Percentiles rank a stretch among this genome's conserved stretches.
These are phyloP conservation scores for Rhagium mordax DNA, from an alignment of 2,888 invertebrate genomes.

Conservation along the genomic window DNA sequence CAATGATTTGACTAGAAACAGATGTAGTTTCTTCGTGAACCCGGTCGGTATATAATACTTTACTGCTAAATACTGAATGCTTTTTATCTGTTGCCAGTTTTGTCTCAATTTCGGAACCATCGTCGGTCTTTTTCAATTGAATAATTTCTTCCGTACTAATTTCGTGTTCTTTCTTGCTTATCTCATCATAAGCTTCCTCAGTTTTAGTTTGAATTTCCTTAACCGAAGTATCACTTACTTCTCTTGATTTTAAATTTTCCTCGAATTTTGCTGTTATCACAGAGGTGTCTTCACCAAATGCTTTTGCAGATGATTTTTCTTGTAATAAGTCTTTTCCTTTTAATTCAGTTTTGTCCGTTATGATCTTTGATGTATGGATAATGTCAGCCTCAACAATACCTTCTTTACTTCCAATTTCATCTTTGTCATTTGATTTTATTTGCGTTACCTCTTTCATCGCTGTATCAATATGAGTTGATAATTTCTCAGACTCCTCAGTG, in stretches of 20 bases:
- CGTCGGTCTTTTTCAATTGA: conserved; percentile 57
- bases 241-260: conserved; percentile 40
- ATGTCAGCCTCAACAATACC: conserved; percentile 35
- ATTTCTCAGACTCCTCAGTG: conserved; percentile 52
- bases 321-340: conserved; percentile 35
- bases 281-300: conserved; percentile 32
- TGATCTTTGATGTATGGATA: conserved; percentile 34
- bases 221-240: conserved; percentile 43
- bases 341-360: conserved; percentile 35
- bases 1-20: conserved; percentile 48
- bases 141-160: conserved; percentile 52
- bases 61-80: conserved; percentile 44
- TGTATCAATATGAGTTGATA: conserved; percentile 55
- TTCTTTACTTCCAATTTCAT: conserved; percentile 30
- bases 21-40: conserved; percentile 55
- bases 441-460: conserved; percentile 40
- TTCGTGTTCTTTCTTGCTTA: conserved; percentile 45
- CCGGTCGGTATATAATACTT: conserved; percentile 51
- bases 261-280: conserved; percentile 43
- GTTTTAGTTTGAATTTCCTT: conserved; percentile 54
- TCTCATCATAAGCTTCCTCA: conserved; percentile 54
- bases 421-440: conserved; percentile 34
- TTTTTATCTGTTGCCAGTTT: conserved; percentile 52
- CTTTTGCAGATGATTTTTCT: conserved; percentile 30
- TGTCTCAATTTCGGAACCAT: conserved; percentile 55